phyloP scores from a whole-genome alignment of 2,888 invertebrate species.

The Eristalis arbustorum region DNA sequence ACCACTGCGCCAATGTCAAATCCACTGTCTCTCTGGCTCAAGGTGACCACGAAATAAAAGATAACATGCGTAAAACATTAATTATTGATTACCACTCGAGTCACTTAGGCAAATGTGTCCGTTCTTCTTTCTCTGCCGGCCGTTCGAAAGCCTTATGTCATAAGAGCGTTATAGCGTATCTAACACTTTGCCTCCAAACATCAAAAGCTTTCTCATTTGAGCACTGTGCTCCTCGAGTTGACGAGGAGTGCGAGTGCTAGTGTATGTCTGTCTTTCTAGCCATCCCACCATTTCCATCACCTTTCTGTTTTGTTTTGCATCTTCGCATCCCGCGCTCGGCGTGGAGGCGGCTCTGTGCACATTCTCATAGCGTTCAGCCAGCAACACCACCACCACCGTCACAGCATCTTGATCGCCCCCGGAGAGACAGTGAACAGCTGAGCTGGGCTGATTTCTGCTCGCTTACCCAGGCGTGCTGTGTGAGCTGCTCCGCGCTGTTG shows the following conservation, averaged over 20 bases:
- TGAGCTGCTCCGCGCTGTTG: not conserved
- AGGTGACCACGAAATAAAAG: not conserved
- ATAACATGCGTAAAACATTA: constrained; percentile 10
- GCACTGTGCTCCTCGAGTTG: constrained; percentile 17
- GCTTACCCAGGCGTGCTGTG: too few relatives aligned
- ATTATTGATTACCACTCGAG: not conserved
- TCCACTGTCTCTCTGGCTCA: not conserved
- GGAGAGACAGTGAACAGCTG: constrained; percentile 38
- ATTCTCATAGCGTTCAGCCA: constrained; percentile 23
- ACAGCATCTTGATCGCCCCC: constrained; percentile 36
- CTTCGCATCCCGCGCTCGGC: constrained; percentile 16
- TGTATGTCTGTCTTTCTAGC: constrained; percentile 8
- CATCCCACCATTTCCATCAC: constrained; percentile 17
- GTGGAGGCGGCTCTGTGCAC: not conserved
- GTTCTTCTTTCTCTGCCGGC: not conserved
- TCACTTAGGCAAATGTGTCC: not conserved
- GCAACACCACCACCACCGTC: not conserved
- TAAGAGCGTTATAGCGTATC: constrained; percentile 61
- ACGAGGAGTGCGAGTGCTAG: too few relatives aligned
- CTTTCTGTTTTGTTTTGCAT: constrained; percentile 39
- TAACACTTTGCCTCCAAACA: constrained; percentile 41
- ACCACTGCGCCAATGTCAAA: not conserved
- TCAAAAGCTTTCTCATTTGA: constrained; percentile 46
- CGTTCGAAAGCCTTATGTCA: constrained; percentile 39
- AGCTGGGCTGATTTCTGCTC: not conserved